Percentiles rank a stretch among this genome's conserved stretches.
Conservation (phyloP, 2,797 vertebrate species). For the Sebastes itinus region DNA sequence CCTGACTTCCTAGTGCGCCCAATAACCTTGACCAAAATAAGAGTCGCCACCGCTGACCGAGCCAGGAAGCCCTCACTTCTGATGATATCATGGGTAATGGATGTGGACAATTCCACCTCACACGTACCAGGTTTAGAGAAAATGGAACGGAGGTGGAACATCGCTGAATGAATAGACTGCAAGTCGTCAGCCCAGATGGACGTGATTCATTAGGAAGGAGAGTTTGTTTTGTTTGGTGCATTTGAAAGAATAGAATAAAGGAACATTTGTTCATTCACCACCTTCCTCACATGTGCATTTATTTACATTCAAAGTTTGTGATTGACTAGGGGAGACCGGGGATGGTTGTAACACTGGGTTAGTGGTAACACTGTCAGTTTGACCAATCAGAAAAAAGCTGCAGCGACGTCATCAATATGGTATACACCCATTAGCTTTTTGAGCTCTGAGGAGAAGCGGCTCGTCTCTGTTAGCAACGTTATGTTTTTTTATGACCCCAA, state of each 20-base stretch:
- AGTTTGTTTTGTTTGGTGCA: constrained; percentile 11
- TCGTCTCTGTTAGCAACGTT: too few species aligned
- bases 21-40: constrained; percentile 53
- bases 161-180: constrained; percentile 26
- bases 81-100: constrained; percentile 23
- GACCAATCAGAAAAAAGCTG: background rate
- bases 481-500: too few species aligned
- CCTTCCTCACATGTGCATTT: background rate
- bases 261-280: background rate
- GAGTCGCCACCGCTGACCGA: background rate
- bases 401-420: background rate
- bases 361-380: background rate
- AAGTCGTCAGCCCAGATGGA: constrained; percentile 8
- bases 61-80: background rate
- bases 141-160: constrained; percentile 32
- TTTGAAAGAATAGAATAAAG: constrained; percentile 2
- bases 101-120: constrained; percentile 16
- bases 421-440: too few species aligned
- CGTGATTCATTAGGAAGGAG: constrained; percentile 30
- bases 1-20: background rate
- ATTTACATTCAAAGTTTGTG: background rate
- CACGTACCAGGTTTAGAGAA: constrained; percentile 1
- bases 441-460: too few species aligned
- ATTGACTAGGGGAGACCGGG: background rate
- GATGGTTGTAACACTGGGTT: background rate